These are phyloP conservation scores for Dallia pectoralis DNA, from an alignment of 2,797 vertebrate species.

Conservation along the genomic window DNA sequence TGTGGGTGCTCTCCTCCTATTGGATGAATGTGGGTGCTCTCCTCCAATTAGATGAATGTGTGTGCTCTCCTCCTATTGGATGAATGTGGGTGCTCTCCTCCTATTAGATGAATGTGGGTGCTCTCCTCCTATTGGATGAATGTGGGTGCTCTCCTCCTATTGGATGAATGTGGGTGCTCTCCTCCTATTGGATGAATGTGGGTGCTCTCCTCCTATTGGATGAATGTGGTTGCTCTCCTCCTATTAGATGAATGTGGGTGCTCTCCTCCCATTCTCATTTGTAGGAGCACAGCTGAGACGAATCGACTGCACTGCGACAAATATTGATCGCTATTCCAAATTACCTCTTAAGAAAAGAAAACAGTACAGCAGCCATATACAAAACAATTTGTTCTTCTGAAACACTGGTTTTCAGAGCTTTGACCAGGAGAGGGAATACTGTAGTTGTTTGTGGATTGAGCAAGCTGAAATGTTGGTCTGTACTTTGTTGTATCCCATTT, in stretches of 20 bases:
- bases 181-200: background rate
- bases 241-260: background rate
- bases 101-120: background rate
- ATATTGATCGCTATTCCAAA: constrained; percentile 10
- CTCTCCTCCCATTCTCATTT: constrained; percentile 9
- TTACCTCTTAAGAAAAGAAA: background rate
- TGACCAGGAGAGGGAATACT: background rate
- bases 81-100: background rate
- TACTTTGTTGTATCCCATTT: too few species aligned
- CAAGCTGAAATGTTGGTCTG: too few species aligned
- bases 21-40: background rate
- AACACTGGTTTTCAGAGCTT: background rate
- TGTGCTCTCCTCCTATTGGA: background rate
- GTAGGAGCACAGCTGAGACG: background rate
- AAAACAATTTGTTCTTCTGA: background rate
- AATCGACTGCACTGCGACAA: constrained; percentile 14
- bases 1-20: background rate
- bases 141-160: background rate
- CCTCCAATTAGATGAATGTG: background rate
- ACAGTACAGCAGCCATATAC: background rate
- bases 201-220: background rate
- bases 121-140: background rate
- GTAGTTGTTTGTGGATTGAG: too few species aligned
- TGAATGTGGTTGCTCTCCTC: background rate
- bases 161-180: background rate